phyloP scores from a whole-genome alignment of 2,888 invertebrate genomes.

The Schizaphis graminum region DNA sequence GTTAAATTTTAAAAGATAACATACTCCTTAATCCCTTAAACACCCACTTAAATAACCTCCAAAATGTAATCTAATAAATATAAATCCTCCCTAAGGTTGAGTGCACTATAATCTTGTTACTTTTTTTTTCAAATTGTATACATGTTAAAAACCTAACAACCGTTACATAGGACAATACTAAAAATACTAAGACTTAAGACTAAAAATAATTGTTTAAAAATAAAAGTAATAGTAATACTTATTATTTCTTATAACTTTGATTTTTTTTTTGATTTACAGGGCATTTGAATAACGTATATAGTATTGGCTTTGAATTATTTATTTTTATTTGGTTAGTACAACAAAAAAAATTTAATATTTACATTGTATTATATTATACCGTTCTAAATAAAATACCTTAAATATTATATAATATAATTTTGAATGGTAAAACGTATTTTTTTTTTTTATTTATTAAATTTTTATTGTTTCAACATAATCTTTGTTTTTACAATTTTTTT shows the following conservation, averaged over 20 bases:
- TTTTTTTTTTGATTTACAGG: not conserved
- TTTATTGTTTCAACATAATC: no score
- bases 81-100: not conserved
- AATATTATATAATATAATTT: not conserved
- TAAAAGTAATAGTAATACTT: not conserved
- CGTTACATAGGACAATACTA: not conserved
- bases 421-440: not conserved
- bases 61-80: conserved; percentile 2
- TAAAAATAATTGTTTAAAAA: not conserved
- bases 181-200: not conserved
- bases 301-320: not conserved
- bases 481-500: no score
- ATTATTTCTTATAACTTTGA: not conserved
- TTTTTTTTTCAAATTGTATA: not conserved
- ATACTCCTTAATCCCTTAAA: conserved; percentile 8
- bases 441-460: no score
- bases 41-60: not conserved
- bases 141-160: not conserved
- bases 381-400: not conserved
- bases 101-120: not conserved
- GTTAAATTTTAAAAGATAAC: not conserved
- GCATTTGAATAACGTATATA: not conserved
- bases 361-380: not conserved
- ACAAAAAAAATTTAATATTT: not conserved
- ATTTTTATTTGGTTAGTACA: not conserved